phyloP scores from a whole-genome alignment of 2,113 vertebrate species.

The Mobula birostris region DNA sequence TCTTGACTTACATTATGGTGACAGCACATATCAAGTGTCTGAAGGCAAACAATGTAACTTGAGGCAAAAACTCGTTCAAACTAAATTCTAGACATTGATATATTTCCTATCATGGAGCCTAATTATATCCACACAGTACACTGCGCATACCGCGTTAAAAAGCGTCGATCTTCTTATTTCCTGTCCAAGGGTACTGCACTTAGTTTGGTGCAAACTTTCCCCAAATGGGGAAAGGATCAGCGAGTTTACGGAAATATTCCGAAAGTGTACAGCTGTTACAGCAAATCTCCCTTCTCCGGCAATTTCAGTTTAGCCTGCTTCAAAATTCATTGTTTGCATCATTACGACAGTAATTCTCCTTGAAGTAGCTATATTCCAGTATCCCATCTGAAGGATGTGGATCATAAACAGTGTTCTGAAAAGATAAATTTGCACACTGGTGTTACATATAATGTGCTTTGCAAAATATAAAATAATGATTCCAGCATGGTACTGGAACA shows the following conservation, averaged over 20 bases:
- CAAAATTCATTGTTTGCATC: background rate
- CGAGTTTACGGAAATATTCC: background rate
- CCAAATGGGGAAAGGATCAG: background rate
- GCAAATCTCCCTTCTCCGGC: background rate
- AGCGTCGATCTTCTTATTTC: background rate
- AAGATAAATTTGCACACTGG: background rate
- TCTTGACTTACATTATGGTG: constrained; percentile 21
- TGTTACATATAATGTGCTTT: background rate
- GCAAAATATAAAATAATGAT: background rate
- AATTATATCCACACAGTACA: background rate
- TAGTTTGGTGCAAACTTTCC: background rate
- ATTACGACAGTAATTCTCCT: background rate
- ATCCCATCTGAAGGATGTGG: background rate
- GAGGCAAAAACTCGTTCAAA: background rate
- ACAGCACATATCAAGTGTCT: background rate
- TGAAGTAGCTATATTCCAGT: background rate
- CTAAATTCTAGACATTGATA: background rate
- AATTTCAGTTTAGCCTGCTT: background rate
- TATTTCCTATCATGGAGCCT: background rate
- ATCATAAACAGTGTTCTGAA: background rate
- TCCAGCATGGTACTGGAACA: background rate
- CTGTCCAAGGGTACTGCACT: no score
- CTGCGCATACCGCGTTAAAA: background rate
- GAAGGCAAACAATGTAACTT: background rate
- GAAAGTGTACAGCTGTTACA: background rate